Evolutionary conservation across 2,797 vertebrate genomes (phyloP).

Genomic region (Gymnothorax reevesii): DNA sequence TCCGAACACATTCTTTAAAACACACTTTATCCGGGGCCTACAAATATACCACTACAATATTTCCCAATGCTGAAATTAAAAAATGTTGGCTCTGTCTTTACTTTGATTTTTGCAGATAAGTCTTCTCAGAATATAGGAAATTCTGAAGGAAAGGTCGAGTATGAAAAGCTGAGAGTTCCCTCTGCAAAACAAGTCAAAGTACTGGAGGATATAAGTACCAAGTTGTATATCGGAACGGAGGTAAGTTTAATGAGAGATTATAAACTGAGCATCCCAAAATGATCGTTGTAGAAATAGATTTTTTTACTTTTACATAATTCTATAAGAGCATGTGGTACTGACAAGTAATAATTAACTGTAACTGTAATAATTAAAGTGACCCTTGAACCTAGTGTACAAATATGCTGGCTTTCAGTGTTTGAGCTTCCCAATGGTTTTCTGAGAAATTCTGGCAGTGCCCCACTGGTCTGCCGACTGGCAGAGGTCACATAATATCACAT

Average conservation of each 20-base stretch:
- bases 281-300: not conserved
- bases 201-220: constrained; percentile 74
- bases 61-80: too few relatives aligned
- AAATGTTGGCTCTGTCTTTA: not conserved
- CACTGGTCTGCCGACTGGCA: not conserved
- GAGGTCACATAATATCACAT: not conserved
- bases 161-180: constrained; percentile 62
- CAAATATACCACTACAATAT: too few relatives aligned
- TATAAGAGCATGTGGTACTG: not conserved
- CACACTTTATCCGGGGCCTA: too few relatives aligned
- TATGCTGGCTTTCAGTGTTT: not conserved
- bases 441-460: not conserved
- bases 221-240: constrained; percentile 84
- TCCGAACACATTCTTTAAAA: too few relatives aligned
- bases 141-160: constrained; percentile 50
- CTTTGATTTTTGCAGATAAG: constrained; percentile 58
- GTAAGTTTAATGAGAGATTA: constrained; percentile 62
- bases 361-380: too few relatives aligned
- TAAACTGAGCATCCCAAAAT: not conserved
- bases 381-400: not conserved
- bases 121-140: constrained; percentile 28
- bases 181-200: constrained; percentile 62
- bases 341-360: not conserved
- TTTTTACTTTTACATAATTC: not conserved
- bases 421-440: not conserved